A percentile compares a stretch with the other conserved stretches of the same genome.
phyloP scores from a whole-genome alignment of 2,797 vertebrate genomes.

The Oreochromis mossambicus region DNA sequence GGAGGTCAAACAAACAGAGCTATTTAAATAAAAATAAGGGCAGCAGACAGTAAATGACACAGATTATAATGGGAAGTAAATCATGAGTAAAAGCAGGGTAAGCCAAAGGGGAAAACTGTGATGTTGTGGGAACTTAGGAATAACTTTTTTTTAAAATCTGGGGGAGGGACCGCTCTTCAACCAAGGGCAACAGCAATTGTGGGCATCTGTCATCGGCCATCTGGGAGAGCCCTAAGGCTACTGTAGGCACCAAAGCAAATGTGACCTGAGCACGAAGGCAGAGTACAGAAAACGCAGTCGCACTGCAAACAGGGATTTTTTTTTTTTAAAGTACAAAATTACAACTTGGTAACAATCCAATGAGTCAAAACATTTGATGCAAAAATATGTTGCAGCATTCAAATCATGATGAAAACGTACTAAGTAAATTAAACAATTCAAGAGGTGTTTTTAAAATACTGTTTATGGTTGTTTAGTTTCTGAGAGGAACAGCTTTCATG shows the following conservation, averaged over 20 bases:
- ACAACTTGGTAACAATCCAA: background rate
- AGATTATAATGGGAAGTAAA: background rate
- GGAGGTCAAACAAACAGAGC: background rate
- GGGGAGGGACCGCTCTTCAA: conserved; percentile 34
- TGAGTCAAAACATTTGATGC: background rate
- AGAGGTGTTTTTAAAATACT: background rate
- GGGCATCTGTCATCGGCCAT: conserved; percentile 72
- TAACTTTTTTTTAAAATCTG: conserved; percentile 8
- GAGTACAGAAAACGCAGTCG: background rate
- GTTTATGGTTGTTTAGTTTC: background rate
- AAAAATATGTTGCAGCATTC: background rate
- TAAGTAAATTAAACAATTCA: background rate
- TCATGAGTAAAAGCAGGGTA: background rate
- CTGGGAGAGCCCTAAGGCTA: conserved; percentile 59
- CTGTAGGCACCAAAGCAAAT: conserved; percentile 52
- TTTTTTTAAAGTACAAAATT: background rate
- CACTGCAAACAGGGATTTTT: conserved; percentile 1
- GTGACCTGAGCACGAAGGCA: conserved; percentile 49
- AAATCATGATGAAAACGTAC: background rate
- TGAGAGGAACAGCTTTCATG: background rate
- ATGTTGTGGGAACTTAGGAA: background rate
- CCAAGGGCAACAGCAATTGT: conserved; percentile 66
- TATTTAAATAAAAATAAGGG: background rate
- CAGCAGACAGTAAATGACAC: background rate
- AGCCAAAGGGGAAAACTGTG: conserved; percentile 19